Evolutionary conservation across 2,888 invertebrate genomes (phyloP), one percentile per base, ranked within the genome.

Genomic region (Nephrotoma guestfalica): DNA sequence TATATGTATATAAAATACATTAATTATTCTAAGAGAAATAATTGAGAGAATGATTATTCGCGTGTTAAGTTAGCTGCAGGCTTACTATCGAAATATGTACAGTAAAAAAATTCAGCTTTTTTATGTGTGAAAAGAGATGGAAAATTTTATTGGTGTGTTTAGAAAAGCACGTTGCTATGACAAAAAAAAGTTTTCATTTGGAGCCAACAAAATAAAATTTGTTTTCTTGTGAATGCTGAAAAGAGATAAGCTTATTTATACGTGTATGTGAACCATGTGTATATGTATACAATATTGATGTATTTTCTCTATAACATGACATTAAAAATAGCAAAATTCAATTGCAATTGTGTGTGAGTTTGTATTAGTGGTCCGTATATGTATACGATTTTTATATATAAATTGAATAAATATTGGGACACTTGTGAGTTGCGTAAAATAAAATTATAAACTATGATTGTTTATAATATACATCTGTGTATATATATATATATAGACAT

Each of bases 151-250:
- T 71, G 71, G 9, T 71, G 41, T 84, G 84, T 84, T 84, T 84
- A 85, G 85, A 85, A 43, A 85, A 43, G 43, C 85, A 85, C 85
- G 85, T 85, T 85, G 85, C 85, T 85, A 85, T 85, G 85, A 43
- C 85, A 18, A 43, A 85, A 41, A 42, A 85, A 15, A 83, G 83
- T 83, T 41, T 83, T 41, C 41, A 83, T 83, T 57, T 57, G 51
- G 51, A 57, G 15, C 51, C 51, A 57, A 30, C 30, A 30, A 57
- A 71, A 30, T 71, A 71, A 71, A 71, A 71, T 30, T 71, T 11
- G 11, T 71, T 71, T 71, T 71, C 51, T 30, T 47, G 40, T 40
- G 13, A 41, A 84, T 84, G 42, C 18, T 43, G 45, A 45, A 84
- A 43, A 85, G 85, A 85, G 43, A 85, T 43, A 41, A 45, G 18